A percentile compares a stretch with the other conserved stretches of the same genome.
These are phyloP conservation scores for Euproctis similis DNA, from an alignment of 2,888 invertebrate species.

Conservation along the genomic window DNA sequence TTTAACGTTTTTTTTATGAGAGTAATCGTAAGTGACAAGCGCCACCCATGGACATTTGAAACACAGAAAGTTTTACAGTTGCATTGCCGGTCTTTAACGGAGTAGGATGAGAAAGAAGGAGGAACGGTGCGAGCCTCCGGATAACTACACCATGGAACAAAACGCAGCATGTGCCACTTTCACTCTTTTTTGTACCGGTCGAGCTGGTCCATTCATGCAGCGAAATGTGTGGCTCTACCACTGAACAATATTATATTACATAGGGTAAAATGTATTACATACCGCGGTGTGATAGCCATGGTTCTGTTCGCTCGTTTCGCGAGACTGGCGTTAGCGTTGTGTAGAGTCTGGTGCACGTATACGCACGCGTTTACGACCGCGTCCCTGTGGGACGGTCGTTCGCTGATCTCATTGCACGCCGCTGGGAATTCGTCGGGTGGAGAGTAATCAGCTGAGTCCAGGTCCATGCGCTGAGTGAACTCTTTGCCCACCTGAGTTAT, in stretches of 20 bases:
- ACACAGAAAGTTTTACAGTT: too few relatives aligned
- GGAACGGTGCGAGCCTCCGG: too few relatives aligned
- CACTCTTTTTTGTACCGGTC: too few relatives aligned
- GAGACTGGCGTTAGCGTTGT: constrained; percentile 93
- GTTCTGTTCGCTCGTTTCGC: constrained; percentile 94
- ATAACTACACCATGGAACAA: too few relatives aligned
- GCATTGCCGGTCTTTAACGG: too few relatives aligned
- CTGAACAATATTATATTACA: neutral
- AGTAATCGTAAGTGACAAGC: too few relatives aligned
- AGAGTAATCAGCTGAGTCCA: constrained; percentile 90
- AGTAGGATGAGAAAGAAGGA: too few relatives aligned
- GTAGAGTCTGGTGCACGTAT: constrained; percentile 97
- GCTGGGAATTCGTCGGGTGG: constrained; percentile 94
- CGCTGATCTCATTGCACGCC: constrained; percentile 84
- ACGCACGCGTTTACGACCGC: constrained; percentile 99
- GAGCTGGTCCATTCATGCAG: neutral
- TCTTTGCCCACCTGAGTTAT: constrained; percentile 88
- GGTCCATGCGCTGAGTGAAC: constrained; percentile 95
- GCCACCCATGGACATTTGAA: too few relatives aligned
- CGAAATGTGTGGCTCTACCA: too few relatives aligned
- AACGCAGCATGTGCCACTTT: too few relatives aligned
- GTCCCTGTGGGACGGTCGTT: constrained; percentile 89
- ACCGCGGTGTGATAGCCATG: constrained; percentile 97
- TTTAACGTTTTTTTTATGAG: too few relatives aligned
- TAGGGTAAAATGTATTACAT: neutral